A percentile compares a stretch with the other conserved stretches of the same genome.
These are phyloP conservation scores for Larimichthys crocea DNA, from an alignment of 2,113 vertebrate species.

Conservation along the genomic window DNA sequence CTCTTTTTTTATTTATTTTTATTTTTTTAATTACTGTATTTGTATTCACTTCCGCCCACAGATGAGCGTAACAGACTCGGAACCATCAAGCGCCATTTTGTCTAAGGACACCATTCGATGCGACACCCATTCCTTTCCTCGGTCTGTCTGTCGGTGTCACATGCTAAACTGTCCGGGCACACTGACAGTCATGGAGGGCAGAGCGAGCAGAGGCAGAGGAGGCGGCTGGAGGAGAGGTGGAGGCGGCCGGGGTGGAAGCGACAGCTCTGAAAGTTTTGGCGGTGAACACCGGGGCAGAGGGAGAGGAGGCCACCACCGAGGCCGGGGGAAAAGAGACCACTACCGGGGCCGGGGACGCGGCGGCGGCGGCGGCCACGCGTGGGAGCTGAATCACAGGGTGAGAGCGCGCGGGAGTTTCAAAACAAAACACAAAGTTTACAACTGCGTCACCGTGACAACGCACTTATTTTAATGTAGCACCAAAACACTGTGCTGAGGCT, in stretches of 20 bases:
- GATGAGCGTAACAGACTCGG: constrained; percentile 1
- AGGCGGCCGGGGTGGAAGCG: constrained; percentile 55
- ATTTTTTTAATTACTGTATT: constrained; percentile 23
- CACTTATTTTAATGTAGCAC: background rate
- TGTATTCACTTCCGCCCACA: background rate
- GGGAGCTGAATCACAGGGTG: constrained; percentile 57
- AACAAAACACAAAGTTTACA: background rate
- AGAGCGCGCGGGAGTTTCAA: constrained; percentile 33
- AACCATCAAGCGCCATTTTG: constrained; percentile 38
- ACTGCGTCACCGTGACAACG: background rate
- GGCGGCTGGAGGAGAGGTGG: constrained; percentile 77
- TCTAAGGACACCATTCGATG: constrained; percentile 51
- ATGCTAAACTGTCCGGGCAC: constrained; percentile 29
- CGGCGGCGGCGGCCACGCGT: constrained; percentile 39
- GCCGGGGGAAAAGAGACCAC: constrained; percentile 77
- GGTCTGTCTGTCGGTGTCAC: constrained; percentile 21
- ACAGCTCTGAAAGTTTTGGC: constrained; percentile 7
- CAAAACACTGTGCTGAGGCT: background rate
- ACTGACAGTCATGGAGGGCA: constrained; percentile 73
- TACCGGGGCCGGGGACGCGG: constrained; percentile 78
- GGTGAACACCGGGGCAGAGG: constrained; percentile 78
- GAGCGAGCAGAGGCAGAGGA: constrained; percentile 67
- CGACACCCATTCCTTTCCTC: constrained; percentile 36
- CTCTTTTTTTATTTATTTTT: constrained; percentile 35
- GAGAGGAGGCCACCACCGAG: constrained; percentile 75